Base-by-base conservation (phyloP, 2,888 invertebrate species). In the Cosmia pyralina region DNA sequence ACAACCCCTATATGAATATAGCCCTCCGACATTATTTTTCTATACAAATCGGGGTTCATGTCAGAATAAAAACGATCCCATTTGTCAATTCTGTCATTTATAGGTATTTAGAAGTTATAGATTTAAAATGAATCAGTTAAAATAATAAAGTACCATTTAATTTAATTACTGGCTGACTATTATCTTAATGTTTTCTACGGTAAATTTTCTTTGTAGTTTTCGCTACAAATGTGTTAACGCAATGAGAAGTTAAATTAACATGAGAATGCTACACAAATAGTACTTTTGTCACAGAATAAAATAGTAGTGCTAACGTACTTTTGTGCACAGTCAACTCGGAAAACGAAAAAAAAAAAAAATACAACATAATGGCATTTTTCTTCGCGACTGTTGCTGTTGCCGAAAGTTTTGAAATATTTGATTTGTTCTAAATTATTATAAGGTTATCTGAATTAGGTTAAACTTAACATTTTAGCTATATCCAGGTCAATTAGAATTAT, bases 1-100 rank as follows among this genome's bases (percentile, higher is more conserved):
- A 69, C 55, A 64, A 38, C 75, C 77, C 77, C 69, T 15, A 68
- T 15, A 68, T 76, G 69, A 72, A 81, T 55, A 70, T 48, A 65
- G 22, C 75, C 65, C 69, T 72, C 60, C 19, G 55, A 22, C 22
- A 41, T 52, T 38, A 68, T 60, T 65, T 62, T 57, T 22, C 38
- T 48, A 22, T 17, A 34, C 44, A 74, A 63, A 75, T 78, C 22
- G 34, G 50, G 8, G 41, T 41, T 22, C 22, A 28, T 48, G n/a
- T 60, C 48, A 22, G 13, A 19, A 55, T 15, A 78, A 48, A 55
- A 41, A 53, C 5, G 6, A 28, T 50, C 0, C 2, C 13, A 44
- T 69, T 55, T 34, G 8, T 60, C 73, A 38, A 10, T 17, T 44
- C 7, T 38, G 44, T 17, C 4, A 13, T 34, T 44, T 34, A 22